Percentiles rank a stretch among this genome's conserved stretches.
Conservation (phyloP, 2,888 invertebrate genomes). For the Metallyticus violacea region DNA sequence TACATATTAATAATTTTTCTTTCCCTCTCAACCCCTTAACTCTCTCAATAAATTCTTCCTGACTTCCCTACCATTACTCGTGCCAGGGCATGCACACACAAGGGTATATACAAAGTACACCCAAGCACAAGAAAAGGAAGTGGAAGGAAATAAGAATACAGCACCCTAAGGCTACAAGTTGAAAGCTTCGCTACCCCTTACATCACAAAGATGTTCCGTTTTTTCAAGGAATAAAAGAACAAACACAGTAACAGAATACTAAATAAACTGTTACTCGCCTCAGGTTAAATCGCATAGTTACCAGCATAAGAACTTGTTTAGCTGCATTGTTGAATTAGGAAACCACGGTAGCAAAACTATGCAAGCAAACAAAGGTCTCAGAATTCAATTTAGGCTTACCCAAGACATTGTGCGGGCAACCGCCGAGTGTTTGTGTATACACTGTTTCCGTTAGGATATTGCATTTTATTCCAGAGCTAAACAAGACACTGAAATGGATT, state of each 20-base stretch:
- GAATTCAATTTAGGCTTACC: neutral
- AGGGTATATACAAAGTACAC: neutral
- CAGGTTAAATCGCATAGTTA: neutral
- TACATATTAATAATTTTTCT: neutral
- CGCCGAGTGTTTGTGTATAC: neutral
- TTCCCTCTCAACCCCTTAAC: neutral
- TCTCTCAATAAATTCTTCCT: neutral
- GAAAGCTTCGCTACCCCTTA: neutral
- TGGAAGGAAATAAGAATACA: neutral
- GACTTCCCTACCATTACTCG: neutral
- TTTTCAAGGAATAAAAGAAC: neutral
- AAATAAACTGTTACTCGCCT: neutral
- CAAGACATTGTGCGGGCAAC: neutral
- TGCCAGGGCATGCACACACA: neutral
- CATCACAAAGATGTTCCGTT: neutral
- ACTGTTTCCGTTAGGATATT: neutral
- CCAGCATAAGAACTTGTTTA: neutral
- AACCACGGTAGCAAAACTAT: neutral
- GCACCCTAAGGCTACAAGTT: neutral
- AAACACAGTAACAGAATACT: slow-evolving; percentile 5
- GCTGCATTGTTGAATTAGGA: neutral
- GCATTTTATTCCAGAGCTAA: neutral
- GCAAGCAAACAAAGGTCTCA: neutral
- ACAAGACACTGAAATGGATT: neutral
- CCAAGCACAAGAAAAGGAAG: neutral